Evolutionary conservation across 2,888 invertebrate species (phyloP).

Genomic region (Catocala sponsa): DNA sequence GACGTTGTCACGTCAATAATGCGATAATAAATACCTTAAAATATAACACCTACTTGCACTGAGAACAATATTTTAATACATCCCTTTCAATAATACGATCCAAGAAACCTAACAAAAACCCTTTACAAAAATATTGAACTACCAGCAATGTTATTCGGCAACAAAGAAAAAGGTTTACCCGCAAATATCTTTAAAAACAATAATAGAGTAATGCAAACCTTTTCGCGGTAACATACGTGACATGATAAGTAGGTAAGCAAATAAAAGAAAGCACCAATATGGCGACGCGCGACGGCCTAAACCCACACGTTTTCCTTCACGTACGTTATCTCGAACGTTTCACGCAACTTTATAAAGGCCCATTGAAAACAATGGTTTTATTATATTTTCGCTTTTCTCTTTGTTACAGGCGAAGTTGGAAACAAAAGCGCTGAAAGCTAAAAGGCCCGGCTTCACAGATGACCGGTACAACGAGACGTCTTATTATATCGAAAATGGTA

Average conservation of each 20-base stretch:
- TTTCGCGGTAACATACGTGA: neutral
- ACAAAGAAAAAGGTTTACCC: too few species aligned
- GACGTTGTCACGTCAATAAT: too few species aligned
- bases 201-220: neutral
- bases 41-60: too few species aligned
- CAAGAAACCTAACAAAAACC: neutral
- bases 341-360: slow-evolving; percentile 39
- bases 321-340: slow-evolving; percentile 21
- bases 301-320: slow-evolving; percentile 9
- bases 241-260: neutral
- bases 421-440: slow-evolving; percentile 96
- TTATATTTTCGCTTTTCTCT: slow-evolving; percentile 64
- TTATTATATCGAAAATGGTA: slow-evolving; percentile 98
- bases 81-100: too few species aligned
- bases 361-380: slow-evolving; percentile 36
- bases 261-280: slow-evolving; percentile 3
- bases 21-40: too few species aligned
- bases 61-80: too few species aligned
- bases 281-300: neutral
- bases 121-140: too few species aligned
- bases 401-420: slow-evolving; percentile 95
- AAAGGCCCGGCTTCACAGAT: slow-evolving; percentile 96
- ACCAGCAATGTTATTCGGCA: too few species aligned
- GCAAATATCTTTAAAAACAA: slow-evolving; percentile 4
- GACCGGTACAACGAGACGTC: slow-evolving; percentile 98